Evolutionary conservation across 2,888 invertebrate species (phyloP).

Genomic region (Melipona bicolor): DNA sequence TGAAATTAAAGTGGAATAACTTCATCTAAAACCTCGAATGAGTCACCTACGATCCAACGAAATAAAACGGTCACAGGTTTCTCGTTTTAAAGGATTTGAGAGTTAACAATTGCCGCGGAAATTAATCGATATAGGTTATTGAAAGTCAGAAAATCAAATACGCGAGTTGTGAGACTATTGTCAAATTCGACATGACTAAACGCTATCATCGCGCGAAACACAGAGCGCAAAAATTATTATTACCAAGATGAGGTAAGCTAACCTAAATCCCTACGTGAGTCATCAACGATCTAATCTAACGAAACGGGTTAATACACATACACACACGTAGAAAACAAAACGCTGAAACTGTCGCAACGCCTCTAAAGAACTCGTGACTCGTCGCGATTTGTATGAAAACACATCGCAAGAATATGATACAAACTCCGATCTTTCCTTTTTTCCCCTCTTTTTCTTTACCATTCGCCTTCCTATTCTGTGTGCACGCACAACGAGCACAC

Average conservation of each 20-base stretch:
- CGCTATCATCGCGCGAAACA: background rate
- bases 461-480: conserved; percentile 31
- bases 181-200: background rate
- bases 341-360: background rate
- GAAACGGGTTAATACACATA: background rate
- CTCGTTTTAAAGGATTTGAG: too few relatives aligned
- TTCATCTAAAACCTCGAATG: background rate
- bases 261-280: background rate
- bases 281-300: background rate
- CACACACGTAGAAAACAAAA: background rate
- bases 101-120: too few relatives aligned
- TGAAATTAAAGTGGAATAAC: background rate
- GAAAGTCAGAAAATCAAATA: too few relatives aligned
- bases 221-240: background rate
- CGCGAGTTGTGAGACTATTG: too few relatives aligned
- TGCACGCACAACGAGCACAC: conserved; percentile 53
- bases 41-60: conserved; percentile 1
- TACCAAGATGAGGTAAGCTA: background rate
- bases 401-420: background rate
- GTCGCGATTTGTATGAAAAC: conserved; percentile 3
- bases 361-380: background rate
- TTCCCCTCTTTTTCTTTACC: conserved; percentile 13
- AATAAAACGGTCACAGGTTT: background rate
- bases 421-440: background rate
- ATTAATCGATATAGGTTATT: too few relatives aligned